Evolutionary conservation across 2,113 vertebrate genomes (phyloP).

Genomic region (Eubucco bourcierii): DNA sequence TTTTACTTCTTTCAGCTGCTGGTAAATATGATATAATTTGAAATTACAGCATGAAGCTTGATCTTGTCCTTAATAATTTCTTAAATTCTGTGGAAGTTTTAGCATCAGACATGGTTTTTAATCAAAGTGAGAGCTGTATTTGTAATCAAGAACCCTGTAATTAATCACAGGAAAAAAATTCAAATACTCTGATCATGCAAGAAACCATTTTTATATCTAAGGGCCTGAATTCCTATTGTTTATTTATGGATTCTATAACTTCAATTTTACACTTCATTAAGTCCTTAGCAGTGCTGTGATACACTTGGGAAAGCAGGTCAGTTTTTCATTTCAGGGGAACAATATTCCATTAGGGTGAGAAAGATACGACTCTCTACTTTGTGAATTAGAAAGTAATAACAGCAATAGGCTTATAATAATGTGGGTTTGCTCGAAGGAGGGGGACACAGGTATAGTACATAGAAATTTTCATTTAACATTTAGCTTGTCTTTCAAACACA

Average conservation of each 20-base stretch:
- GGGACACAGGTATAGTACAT: neutral
- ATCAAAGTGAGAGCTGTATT: neutral
- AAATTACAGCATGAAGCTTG: slow-evolving; percentile 35
- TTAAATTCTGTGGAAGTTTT: neutral
- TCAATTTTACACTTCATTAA: neutral
- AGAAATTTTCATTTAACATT: neutral
- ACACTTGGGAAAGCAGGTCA: neutral
- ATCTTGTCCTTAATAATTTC: slow-evolving; percentile 23
- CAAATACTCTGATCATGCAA: neutral
- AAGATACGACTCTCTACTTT: neutral
- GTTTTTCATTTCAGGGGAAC: neutral
- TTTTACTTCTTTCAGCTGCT: slow-evolving; percentile 35
- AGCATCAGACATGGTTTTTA: neutral
- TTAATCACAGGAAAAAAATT: neutral
- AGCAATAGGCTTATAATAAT: neutral
- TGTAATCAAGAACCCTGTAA: neutral
- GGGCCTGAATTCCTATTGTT: neutral
- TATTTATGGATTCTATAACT: neutral
- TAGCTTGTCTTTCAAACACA: neutral
- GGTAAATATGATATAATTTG: slow-evolving; percentile 32
- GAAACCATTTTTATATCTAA: neutral
- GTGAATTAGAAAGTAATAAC: neutral
- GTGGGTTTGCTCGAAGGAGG: neutral
- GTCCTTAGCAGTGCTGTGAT: neutral
- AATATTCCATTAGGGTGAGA: neutral